phyloP scores from a whole-genome alignment of 2,113 vertebrate genomes.

The Trochalopteron elliotii region DNA sequence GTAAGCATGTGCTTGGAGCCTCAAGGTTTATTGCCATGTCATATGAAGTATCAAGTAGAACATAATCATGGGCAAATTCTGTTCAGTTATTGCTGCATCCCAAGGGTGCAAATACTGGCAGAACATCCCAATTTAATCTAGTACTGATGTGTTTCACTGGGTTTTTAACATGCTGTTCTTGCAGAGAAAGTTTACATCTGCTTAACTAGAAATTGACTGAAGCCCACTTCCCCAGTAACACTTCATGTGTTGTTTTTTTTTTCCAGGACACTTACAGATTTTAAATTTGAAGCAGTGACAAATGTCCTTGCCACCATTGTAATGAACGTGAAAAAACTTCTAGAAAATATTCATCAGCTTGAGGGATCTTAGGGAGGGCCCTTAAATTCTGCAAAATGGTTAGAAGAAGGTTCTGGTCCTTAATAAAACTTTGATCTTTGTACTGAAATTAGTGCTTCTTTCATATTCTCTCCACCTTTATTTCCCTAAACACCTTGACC shows the following conservation, averaged over 20 bases:
- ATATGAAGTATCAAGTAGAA: background rate
- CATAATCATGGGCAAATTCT: background rate
- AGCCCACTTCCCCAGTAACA: background rate
- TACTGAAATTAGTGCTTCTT: background rate
- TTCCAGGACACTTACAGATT: background rate
- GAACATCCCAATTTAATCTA: background rate
- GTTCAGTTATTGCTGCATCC: background rate
- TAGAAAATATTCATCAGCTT: background rate
- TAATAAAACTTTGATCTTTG: background rate
- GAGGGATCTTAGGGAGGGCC: background rate
- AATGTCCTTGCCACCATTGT: background rate
- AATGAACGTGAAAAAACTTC: background rate
- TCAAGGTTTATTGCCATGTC: background rate
- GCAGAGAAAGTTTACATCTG: background rate
- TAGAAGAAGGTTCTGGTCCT: background rate
- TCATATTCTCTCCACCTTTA: background rate
- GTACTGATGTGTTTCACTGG: background rate
- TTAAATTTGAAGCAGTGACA: background rate
- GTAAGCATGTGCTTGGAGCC: background rate
- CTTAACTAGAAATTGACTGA: background rate
- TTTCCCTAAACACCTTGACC: rapidly evolving
- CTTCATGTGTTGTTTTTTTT: background rate
- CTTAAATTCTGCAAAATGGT: background rate
- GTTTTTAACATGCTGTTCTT: background rate
- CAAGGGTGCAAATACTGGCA: background rate